These are phyloP conservation scores for Bombus terrestris DNA, from an alignment of 1,140 invertebrate species.

Conservation along the genomic window DNA sequence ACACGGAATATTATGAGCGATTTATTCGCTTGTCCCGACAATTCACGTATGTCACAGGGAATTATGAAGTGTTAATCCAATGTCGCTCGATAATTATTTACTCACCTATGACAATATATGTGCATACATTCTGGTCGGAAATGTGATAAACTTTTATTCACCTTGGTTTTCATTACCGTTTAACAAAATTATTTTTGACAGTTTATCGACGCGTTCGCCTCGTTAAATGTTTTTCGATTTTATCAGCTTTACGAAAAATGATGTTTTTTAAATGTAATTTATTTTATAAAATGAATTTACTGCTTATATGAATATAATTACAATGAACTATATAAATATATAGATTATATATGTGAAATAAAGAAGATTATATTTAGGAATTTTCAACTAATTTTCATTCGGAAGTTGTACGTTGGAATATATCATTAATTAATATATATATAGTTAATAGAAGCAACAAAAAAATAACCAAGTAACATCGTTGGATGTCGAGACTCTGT, in stretches of 20 bases:
- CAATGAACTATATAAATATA: neutral
- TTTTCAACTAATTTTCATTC: neutral
- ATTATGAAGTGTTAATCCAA: slow-evolving; percentile 9
- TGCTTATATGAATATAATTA: neutral
- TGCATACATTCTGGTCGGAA: too few species aligned
- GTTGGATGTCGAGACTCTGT: too few species aligned
- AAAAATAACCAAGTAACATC: too few species aligned
- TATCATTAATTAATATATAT: too few species aligned
- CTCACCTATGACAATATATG: neutral
- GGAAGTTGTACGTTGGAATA: neutral
- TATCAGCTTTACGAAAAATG: too few species aligned
- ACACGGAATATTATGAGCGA: slow-evolving; percentile 13
- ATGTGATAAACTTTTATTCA: neutral
- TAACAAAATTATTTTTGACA: neutral
- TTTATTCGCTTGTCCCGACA: neutral
- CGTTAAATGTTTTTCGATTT: too few species aligned
- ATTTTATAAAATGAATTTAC: neutral
- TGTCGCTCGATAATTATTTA: slow-evolving; percentile 15
- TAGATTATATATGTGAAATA: neutral
- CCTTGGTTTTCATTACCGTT: neutral
- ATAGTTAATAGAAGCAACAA: too few species aligned
- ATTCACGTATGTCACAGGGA: neutral
- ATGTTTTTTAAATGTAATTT: neutral
- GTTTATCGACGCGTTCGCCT: neutral
- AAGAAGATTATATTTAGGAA: neutral